These are phyloP conservation scores for Morpho helenor DNA, from an alignment of 2,888 invertebrate species.

Conservation along the genomic window DNA sequence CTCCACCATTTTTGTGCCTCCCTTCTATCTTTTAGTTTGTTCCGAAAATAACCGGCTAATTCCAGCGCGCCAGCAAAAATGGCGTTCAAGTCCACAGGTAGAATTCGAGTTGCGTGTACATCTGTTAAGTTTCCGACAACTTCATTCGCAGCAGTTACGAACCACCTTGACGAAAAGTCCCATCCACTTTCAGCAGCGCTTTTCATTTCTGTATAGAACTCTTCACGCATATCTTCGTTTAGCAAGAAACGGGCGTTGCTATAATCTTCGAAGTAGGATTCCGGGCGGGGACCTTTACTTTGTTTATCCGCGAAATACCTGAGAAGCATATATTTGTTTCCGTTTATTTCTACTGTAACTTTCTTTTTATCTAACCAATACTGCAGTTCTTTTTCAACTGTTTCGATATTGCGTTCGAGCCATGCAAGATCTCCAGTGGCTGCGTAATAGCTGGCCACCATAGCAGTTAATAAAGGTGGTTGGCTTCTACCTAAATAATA, in stretches of 20 bases:
- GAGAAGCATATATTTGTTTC: constrained; percentile 76
- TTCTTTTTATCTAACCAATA: constrained; percentile 83
- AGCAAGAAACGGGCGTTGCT: constrained; percentile 66
- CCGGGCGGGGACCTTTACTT: constrained; percentile 84
- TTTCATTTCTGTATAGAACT: constrained; percentile 84
- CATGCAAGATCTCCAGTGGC: constrained; percentile 83
- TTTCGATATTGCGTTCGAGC: constrained; percentile 77
- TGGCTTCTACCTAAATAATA: constrained; percentile 87
- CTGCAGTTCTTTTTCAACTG: constrained; percentile 82
- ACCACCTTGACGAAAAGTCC: constrained; percentile 93
- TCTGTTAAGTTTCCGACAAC: constrained; percentile 80
- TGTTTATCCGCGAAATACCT: constrained; percentile 77
- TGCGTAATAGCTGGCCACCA: constrained; percentile 85
- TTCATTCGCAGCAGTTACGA: constrained; percentile 75
- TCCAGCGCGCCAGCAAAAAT: constrained; percentile 85
- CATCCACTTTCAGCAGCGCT: constrained; percentile 92
- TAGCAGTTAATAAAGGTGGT: constrained; percentile 84
- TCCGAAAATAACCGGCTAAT: constrained; percentile 80
- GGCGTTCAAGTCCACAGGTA: constrained; percentile 91
- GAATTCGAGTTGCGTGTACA: constrained; percentile 82
- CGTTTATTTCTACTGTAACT: constrained; percentile 71
- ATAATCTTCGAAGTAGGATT: constrained; percentile 85
- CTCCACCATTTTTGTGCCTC: constrained; percentile 73
- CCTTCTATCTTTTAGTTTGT: constrained; percentile 61
- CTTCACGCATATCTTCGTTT: constrained; percentile 55